Conservation (phyloP, 1,140 invertebrate genomes). For the Scaptomyza pallida region DNA sequence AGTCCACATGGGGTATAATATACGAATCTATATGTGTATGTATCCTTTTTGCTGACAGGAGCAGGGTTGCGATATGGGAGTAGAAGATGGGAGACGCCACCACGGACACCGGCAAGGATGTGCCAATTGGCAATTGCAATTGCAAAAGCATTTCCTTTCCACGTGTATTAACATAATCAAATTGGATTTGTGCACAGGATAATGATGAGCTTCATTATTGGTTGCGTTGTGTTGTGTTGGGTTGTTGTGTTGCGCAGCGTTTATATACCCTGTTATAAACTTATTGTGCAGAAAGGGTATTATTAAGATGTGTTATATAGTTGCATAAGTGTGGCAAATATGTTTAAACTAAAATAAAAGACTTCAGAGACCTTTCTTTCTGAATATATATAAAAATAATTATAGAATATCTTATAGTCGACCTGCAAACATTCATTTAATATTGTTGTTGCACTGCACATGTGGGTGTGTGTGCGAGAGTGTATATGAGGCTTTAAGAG, state of each 20-base stretch:
- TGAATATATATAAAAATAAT: too few relatives aligned
- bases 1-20: conserved; percentile 4
- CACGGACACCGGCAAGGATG: conserved; percentile 48
- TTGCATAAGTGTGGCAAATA: too few relatives aligned
- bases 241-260: conserved; percentile 37
- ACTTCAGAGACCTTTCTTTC: too few relatives aligned
- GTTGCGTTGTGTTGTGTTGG: conserved; percentile 59
- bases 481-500: conserved; percentile 35
- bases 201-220: conserved; percentile 83
- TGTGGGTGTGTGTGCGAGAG: conserved; percentile 10
- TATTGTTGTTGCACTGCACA: conserved; percentile 4
- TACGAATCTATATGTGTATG: background rate
- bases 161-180: conserved; percentile 83
- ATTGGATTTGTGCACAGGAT: conserved; percentile 83
- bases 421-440: background rate
- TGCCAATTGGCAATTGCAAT: conserved; percentile 79
- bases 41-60: background rate
- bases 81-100: background rate
- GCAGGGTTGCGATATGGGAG: conserved; percentile 14
- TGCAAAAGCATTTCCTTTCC: conserved; percentile 83
- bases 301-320: too few relatives aligned
- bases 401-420: conserved; percentile 3
- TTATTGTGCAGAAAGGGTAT: background rate
- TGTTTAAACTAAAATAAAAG: too few relatives aligned
- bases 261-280: conserved; percentile 16